These are phyloP conservation scores for Beris chalybata DNA, from an alignment of 2,888 invertebrate species.

Conservation along the genomic window DNA sequence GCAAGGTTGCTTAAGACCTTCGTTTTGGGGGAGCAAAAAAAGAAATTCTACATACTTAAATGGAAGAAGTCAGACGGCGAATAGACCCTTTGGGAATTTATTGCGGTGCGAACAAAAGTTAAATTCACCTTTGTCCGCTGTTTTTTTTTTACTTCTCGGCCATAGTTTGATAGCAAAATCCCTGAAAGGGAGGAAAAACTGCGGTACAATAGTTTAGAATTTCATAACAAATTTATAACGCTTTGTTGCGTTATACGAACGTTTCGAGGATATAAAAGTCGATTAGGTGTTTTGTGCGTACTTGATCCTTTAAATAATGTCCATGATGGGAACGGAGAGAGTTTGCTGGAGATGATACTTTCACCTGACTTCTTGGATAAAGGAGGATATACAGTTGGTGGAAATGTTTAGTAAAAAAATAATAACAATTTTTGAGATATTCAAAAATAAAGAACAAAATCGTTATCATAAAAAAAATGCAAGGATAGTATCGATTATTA, in stretches of 20 bases:
- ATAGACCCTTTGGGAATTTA: conserved; percentile 31
- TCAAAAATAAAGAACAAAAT: too few relatives aligned
- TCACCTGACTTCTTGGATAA: too few relatives aligned
- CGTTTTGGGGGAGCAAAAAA: neutral
- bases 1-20: conserved; percentile 4
- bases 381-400: too few relatives aligned
- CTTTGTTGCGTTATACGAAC: conserved; percentile 16
- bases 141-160: neutral
- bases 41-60: conserved; percentile 3
- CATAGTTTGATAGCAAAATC: conserved; percentile 33
- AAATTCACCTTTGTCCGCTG: conserved; percentile 34
- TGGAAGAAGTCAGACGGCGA: conserved; percentile 33
- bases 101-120: conserved; percentile 34
- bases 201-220: conserved; percentile 28
- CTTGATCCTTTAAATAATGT: conserved; percentile 3
- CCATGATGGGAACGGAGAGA: neutral
- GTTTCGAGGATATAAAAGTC: conserved; percentile 3
- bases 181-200: conserved; percentile 18
- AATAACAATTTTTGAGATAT: too few relatives aligned
- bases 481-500: too few relatives aligned
- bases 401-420: too few relatives aligned
- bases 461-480: too few relatives aligned
- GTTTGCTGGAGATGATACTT: neutral
- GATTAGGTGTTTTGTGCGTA: conserved; percentile 11
- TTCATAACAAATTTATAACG: conserved; percentile 38